phyloP scores from a whole-genome alignment of 2,113 vertebrate genomes.

The Phocoena sinus region DNA sequence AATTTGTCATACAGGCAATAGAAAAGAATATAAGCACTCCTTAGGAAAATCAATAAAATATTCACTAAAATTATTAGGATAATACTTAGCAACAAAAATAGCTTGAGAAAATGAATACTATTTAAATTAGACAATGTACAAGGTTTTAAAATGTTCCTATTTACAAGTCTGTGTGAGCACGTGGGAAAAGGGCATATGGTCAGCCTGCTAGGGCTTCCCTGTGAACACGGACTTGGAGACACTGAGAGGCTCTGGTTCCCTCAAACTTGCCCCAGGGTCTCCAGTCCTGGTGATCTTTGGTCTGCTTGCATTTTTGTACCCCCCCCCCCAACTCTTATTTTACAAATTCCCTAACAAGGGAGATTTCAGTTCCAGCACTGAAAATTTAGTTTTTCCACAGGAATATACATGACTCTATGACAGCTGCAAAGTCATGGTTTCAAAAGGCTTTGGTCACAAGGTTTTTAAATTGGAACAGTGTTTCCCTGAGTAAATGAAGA shows the following conservation, averaged over 20 bases:
- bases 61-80: conserved; percentile 18
- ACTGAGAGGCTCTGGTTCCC: not conserved
- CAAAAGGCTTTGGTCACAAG: not conserved
- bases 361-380: not conserved
- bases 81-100: conserved; percentile 60
- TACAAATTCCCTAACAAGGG: not conserved
- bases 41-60: conserved; percentile 26
- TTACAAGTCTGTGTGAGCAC: not conserved
- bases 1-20: not conserved
- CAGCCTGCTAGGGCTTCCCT: not conserved
- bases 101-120: conserved; percentile 32
- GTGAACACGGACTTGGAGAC: not conserved
- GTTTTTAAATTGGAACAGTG: not conserved
- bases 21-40: not conserved
- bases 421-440: not conserved
- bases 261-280: rapidly evolving
- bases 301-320: not conserved
- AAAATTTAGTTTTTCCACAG: not conserved
- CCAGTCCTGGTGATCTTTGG: not conserved
- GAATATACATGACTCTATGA: not conserved
- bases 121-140: conserved; percentile 23
- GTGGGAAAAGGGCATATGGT: not conserved
- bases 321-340: not conserved
- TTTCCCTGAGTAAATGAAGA: conserved; percentile 38
- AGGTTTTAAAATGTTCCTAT: not conserved